These are phyloP conservation scores for Lepisosteus osseus DNA, from an alignment of 2,113 vertebrate species.

Conservation along the genomic window DNA sequence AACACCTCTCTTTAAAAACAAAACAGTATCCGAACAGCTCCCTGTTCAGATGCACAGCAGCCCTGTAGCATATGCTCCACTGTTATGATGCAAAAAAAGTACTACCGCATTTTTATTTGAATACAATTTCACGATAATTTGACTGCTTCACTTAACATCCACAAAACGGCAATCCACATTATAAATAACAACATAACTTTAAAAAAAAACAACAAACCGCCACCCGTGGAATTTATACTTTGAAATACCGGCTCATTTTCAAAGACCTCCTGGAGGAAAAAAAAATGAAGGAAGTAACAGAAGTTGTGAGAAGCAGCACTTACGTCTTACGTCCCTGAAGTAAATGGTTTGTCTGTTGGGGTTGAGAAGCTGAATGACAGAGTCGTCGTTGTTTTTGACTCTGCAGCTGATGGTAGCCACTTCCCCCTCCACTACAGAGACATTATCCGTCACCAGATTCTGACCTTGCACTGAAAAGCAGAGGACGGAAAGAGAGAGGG, in stretches of 20 bases:
- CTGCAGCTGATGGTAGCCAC: conserved; percentile 79
- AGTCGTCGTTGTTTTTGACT: conserved; percentile 91
- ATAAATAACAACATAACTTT: too few relatives aligned
- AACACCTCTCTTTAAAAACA: too few relatives aligned
- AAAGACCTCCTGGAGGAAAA: not conserved
- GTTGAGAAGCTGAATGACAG: conserved; percentile 95
- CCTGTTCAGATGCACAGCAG: too few relatives aligned
- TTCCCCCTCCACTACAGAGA: conserved; percentile 76
- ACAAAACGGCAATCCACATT: too few relatives aligned
- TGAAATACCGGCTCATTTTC: not conserved
- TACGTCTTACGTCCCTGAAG: conserved; percentile 87
- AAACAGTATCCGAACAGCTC: too few relatives aligned
- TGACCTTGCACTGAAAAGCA: conserved; percentile 68
- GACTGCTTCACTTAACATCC: too few relatives aligned
- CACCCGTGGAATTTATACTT: not conserved
- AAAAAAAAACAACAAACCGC: too few relatives aligned
- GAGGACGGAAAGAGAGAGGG: conserved; percentile 11
- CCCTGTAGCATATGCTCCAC: too few relatives aligned
- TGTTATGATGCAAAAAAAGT: too few relatives aligned
- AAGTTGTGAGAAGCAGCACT: conserved; percentile 52
- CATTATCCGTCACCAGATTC: conserved; percentile 88
- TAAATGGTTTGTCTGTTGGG: conserved; percentile 96
- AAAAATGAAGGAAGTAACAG: not conserved
- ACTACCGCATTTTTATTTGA: too few relatives aligned
- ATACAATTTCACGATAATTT: too few relatives aligned